Evolutionary conservation across 2,797 vertebrate genomes (phyloP), one percentile per base, ranked within the genome.

Genomic region (Artibeus jamaicensis): DNA sequence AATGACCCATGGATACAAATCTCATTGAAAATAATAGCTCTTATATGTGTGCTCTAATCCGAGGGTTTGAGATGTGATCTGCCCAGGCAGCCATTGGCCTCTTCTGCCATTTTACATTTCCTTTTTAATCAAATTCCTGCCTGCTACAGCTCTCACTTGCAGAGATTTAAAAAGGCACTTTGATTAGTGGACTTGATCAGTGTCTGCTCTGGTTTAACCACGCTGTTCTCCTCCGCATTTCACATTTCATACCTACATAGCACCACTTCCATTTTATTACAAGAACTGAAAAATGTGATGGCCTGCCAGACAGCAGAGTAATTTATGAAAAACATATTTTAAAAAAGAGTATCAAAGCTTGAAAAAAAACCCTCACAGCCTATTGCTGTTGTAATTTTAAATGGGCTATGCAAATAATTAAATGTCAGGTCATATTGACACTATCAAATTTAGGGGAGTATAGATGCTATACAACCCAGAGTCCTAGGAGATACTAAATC

Each of bases 81-180:
- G 78, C 59, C 73, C 62, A 19, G 65, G 77, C 77, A 77, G 78
- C 84, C 42, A 39, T 3, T 67, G 79, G n/a, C 81, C 37, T 93
- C 87, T 81, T 12, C 79, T 94, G 73, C 81, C 96, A 73, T 87
- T 97, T 97, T 97, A 86, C 76, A 90, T 92, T 96, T 81, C 39
- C 50, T 96, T 82, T 96, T 98, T 97, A 98, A 96, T 98, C 93
- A 98, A 96, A 95, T 95, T 91, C 95, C 94, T 96, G 81, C 91
- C 94, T 90, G 76, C 70, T 94, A 87, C 81, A 76, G 42, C 95
- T 87, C 92, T 93, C 89, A 65, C 87, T 90, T 37, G 21, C 44
- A 81, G 92, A 90, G 85, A 93, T 92, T 93, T 96, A 96, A 97
- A 97, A 92, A 95, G 93, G 83, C 88, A 88, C 48, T 92, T 94